Conservation (phyloP, 2,113 vertebrate species). For the Oreochromis niloticus region DNA sequence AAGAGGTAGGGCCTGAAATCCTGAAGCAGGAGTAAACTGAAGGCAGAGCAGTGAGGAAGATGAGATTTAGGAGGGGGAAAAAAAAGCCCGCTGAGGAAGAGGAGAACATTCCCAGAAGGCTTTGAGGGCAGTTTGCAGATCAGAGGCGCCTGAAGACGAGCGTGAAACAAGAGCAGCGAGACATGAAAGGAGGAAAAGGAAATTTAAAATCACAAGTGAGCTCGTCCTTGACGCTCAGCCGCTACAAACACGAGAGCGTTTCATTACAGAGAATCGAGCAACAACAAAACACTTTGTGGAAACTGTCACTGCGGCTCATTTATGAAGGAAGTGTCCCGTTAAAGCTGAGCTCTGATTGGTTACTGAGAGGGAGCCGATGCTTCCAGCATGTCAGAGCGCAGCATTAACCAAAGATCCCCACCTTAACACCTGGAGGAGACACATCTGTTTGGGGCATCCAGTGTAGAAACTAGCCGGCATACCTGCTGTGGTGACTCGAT, state of each 20-base stretch:
- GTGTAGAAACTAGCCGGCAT: not conserved
- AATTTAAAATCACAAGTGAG: not conserved
- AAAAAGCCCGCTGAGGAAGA: not conserved
- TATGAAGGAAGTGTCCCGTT: not conserved
- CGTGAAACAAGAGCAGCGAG: conserved; percentile 9
- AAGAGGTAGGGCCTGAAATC: not conserved
- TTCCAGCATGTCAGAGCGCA: not conserved
- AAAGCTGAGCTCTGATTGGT: not conserved
- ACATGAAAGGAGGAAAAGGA: conserved; percentile 4
- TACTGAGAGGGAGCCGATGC: not conserved
- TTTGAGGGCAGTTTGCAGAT: conserved; percentile 5
- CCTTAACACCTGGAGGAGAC: fast-evolving
- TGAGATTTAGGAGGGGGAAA: fast-evolving
- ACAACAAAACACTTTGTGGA: not conserved
- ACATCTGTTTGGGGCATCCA: not conserved
- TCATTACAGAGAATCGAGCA: not conserved
- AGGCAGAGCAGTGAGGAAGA: not conserved
- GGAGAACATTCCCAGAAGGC: not conserved
- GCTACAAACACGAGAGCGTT: not conserved
- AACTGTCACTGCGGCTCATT: not conserved
- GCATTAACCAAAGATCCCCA: not conserved
- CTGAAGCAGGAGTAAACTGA: not conserved
- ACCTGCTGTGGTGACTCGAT: not conserved
- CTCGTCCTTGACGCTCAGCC: fast-evolving
- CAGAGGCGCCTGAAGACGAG: conserved; percentile 43